phyloP scores from a whole-genome alignment of 2,113 vertebrate species.

The Sinocyclocheilus rhinocerous region DNA sequence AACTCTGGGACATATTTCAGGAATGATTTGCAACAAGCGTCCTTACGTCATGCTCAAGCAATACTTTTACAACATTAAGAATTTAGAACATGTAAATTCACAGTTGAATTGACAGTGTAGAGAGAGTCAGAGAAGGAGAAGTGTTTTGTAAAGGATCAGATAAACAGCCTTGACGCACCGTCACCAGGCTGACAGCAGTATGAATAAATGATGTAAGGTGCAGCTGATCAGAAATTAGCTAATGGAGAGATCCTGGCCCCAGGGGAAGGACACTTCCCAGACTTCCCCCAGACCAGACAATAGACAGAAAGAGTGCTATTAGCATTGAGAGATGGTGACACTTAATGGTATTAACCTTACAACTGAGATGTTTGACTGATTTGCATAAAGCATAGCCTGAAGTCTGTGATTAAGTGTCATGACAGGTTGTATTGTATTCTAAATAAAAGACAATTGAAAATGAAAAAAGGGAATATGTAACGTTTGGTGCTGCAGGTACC shows the following conservation, averaged over 20 bases:
- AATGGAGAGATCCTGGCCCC: slow-evolving; percentile 71
- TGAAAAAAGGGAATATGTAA: background rate
- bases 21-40: background rate
- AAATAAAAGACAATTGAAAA: background rate
- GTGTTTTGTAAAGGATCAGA: slow-evolving; percentile 60
- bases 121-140: background rate
- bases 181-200: slow-evolving; percentile 66
- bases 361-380: slow-evolving; percentile 29
- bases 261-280: slow-evolving; percentile 46
- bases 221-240: slow-evolving; percentile 77
- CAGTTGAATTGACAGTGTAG: slow-evolving; percentile 20
- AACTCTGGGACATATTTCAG: background rate
- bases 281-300: slow-evolving; percentile 58
- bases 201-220: slow-evolving; percentile 75
- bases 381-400: slow-evolving; percentile 29
- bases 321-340: slow-evolving; percentile 31
- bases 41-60: background rate
- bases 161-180: slow-evolving; percentile 67
- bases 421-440: background rate
- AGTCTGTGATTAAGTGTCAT: background rate
- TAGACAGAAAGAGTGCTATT: slow-evolving; percentile 16
- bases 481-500: too few species aligned
- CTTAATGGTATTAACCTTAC: slow-evolving; percentile 35
- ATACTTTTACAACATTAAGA: slow-evolving; percentile 29
- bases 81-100: slow-evolving; percentile 35